Conservation (phyloP, 2,113 vertebrate species). For the Hiodon tergisus region DNA sequence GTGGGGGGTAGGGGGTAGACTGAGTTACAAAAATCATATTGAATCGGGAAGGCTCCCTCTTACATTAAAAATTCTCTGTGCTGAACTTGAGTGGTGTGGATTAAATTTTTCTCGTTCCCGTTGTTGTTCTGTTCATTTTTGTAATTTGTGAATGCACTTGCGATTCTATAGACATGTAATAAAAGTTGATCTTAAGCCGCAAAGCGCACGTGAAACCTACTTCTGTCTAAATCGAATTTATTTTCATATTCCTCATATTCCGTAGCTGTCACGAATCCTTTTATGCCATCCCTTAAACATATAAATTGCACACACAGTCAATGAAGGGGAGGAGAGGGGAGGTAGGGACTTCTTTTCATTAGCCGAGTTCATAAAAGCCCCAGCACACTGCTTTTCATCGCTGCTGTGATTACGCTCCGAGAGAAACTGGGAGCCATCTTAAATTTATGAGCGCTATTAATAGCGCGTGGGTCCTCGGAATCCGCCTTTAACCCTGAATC, state of each 20-base stretch:
- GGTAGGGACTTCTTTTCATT: background rate
- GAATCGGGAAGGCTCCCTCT: background rate
- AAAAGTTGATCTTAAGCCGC: too few relatives aligned
- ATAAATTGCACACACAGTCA: background rate
- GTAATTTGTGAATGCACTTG: too few relatives aligned
- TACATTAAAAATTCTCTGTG: too few relatives aligned
- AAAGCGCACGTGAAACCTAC: too few relatives aligned
- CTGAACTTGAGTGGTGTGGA: too few relatives aligned
- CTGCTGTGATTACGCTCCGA: conserved; percentile 37
- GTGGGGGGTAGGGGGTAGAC: background rate
- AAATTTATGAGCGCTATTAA: conserved; percentile 50
- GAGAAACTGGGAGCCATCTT: conserved; percentile 38
- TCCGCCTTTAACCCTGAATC: conserved; percentile 50
- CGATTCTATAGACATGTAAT: too few relatives aligned
- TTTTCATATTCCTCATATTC: background rate
- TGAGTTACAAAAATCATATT: background rate
- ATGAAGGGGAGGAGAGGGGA: background rate
- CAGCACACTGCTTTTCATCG: conserved; percentile 11
- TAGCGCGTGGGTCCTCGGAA: conserved; percentile 47
- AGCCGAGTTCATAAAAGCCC: too few relatives aligned
- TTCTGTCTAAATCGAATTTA: too few relatives aligned
- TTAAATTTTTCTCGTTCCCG: too few relatives aligned
- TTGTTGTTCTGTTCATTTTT: too few relatives aligned
- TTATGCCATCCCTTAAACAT: conserved; percentile 15
- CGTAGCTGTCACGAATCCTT: background rate